Evolutionary conservation across 1,140 invertebrate genomes (phyloP).

Genomic region (Ditylenchus dipsaci): DNA sequence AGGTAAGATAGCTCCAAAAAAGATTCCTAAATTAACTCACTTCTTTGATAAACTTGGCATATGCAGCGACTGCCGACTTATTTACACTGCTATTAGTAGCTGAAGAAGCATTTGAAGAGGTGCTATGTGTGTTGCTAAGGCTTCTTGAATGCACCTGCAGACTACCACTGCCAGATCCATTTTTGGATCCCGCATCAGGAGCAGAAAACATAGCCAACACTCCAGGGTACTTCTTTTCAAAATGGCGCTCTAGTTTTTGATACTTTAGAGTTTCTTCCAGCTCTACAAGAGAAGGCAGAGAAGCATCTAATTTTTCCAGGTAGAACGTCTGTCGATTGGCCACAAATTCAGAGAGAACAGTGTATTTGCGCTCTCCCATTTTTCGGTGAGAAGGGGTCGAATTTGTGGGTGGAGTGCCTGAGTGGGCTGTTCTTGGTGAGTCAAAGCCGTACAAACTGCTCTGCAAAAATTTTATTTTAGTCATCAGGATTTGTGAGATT

Average conservation of each 20-base stretch:
- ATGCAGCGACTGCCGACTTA: neutral
- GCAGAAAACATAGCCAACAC: constrained; percentile 21
- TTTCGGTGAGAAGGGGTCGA: constrained; percentile 7
- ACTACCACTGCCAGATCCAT: neutral
- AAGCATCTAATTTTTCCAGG: constrained; percentile 36
- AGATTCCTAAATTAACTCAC: neutral
- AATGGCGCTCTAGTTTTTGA: constrained; percentile 22
- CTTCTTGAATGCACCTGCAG: constrained; percentile 23
- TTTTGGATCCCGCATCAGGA: constrained; percentile 10
- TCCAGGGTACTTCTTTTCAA: constrained; percentile 32
- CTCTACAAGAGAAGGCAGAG: constrained; percentile 20
- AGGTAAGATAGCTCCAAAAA: neutral
- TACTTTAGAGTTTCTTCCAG: constrained; percentile 23
- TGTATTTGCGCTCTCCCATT: constrained; percentile 36
- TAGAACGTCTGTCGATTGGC: constrained; percentile 34
- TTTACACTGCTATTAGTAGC: neutral
- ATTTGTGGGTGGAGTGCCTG: constrained; percentile 5
- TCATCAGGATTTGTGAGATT: neutral
- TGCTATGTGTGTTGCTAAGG: neutral
- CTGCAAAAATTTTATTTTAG: constrained; percentile 20
- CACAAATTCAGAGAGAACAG: constrained; percentile 39
- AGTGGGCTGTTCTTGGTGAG: constrained; percentile 10
- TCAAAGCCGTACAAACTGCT: constrained; percentile 23
- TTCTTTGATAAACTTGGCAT: constrained; percentile 16
- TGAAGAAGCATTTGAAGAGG: neutral